phyloP scores from a whole-genome alignment of 2,888 invertebrate species.

The Ormyrus pomaceus region DNA sequence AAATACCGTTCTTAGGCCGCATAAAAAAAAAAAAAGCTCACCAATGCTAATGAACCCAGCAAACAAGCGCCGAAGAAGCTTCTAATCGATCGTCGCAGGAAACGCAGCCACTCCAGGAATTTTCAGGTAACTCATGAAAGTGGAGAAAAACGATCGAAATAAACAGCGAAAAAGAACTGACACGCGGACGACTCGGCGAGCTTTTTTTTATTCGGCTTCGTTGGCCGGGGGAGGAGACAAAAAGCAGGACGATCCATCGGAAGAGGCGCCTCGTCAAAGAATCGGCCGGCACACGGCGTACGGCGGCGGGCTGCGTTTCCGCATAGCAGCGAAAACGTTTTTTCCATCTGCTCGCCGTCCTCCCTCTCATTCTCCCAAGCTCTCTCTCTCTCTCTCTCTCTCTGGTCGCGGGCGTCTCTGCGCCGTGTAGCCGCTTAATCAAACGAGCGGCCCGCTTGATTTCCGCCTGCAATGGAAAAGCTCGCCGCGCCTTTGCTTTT shows the following conservation, averaged over 20 bases:
- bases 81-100: not conserved
- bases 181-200: not conserved
- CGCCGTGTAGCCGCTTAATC: conserved; percentile 25
- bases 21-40: too few species aligned
- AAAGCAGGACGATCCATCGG: not conserved
- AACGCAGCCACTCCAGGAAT: not conserved
- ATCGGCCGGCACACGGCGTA: not conserved
- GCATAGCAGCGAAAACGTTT: conserved; percentile 22
- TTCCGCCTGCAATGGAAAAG: not conserved
- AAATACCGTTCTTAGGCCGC: too few species aligned
- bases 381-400: too few species aligned
- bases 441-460: not conserved
- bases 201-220: not conserved
- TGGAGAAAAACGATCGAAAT: too few species aligned
- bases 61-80: too few species aligned
- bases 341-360: not conserved
- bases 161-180: too few species aligned
- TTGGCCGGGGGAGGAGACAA: not conserved
- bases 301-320: conserved; percentile 14
- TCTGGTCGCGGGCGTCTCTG: not conserved
- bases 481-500: not conserved
- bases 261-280: conserved; percentile 13
- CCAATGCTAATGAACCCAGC: too few species aligned
- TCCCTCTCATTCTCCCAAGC: too few species aligned
- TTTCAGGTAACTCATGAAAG: too few species aligned